Conservation (phyloP, 2,113 vertebrate genomes). For the Abramis brama region DNA sequence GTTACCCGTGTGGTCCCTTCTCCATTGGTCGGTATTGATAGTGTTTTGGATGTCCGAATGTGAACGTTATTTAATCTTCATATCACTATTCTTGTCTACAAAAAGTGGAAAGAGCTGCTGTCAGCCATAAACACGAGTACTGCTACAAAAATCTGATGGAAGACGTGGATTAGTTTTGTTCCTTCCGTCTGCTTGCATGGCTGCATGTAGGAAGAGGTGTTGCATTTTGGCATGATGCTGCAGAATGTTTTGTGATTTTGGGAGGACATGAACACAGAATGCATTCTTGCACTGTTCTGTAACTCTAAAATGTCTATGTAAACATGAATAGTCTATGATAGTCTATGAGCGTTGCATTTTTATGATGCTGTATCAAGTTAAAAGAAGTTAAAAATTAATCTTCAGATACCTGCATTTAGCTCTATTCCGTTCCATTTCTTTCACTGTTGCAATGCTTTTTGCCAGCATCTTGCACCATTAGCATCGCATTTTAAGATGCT, state of each 20-base stretch:
- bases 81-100: neutral
- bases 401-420: neutral
- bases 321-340: no score
- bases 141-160: neutral
- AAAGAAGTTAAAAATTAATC: neutral
- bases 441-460: neutral
- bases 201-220: slow-evolving; percentile 31
- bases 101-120: neutral
- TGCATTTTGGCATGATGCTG: slow-evolving; percentile 40
- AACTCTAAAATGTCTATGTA: neutral
- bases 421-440: neutral
- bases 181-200: slow-evolving; percentile 37
- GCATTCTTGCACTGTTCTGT: neutral
- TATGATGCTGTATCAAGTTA: neutral
- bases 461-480: neutral
- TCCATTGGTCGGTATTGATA: neutral
- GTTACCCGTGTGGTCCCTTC: slow-evolving; percentile 26
- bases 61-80: slow-evolving; percentile 8
- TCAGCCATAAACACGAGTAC: slow-evolving; percentile 8
- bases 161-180: neutral
- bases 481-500: no score
- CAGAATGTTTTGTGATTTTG: neutral
- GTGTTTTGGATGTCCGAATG: slow-evolving; percentile 6
- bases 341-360: neutral
- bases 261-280: neutral